Conservation (phyloP, 35 echinoderm and acorn worm species). For the Heliocidaris erythrogramma region DNA sequence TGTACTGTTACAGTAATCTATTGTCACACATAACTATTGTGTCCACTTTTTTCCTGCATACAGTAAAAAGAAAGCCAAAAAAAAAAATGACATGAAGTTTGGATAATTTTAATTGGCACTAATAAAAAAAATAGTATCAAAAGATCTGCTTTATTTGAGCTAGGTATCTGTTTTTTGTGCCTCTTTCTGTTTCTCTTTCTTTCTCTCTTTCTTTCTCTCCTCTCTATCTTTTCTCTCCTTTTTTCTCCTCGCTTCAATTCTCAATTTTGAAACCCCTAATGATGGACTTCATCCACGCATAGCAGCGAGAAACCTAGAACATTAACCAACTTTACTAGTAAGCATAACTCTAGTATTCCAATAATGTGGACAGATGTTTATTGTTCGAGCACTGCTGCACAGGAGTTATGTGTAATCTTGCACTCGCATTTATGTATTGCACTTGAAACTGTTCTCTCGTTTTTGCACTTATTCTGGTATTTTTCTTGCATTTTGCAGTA, state of each 20-base stretch:
- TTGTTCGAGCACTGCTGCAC: background rate
- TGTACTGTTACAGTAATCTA: background rate
- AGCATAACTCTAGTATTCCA: background rate
- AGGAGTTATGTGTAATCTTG: background rate
- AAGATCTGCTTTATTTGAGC: background rate
- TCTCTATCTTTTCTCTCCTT: background rate
- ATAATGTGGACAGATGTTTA: background rate
- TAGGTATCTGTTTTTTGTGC: conserved; percentile 10
- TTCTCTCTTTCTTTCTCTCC: background rate
- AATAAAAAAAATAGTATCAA: background rate
- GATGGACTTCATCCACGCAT: background rate
- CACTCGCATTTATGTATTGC: background rate
- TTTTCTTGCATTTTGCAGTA: background rate
- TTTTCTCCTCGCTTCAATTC: background rate
- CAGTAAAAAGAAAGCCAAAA: background rate
- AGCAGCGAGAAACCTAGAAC: background rate
- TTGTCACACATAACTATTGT: background rate
- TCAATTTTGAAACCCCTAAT: background rate
- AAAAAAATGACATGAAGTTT: background rate
- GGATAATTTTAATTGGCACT: background rate
- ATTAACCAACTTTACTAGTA: background rate
- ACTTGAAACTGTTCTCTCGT: background rate
- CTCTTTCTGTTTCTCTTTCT: background rate
- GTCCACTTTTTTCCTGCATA: background rate
- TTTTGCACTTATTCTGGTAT: background rate